phyloP scores from a whole-genome alignment of 23 tunicate genomes.

The Ascidia mentula region DNA sequence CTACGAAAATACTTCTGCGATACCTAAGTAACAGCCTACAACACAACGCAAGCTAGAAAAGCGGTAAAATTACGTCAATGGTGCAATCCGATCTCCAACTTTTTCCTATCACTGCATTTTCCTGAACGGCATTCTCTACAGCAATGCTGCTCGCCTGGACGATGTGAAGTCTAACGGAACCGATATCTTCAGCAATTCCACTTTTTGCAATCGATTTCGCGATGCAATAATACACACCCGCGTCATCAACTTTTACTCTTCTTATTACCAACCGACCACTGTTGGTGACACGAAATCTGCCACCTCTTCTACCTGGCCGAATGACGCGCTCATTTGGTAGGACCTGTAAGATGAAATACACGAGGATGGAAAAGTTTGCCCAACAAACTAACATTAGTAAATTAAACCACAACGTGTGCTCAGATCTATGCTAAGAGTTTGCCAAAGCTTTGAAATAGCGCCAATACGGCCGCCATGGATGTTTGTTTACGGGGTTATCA shows the following conservation, averaged over 20 bases:
- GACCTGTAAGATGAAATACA: too few species aligned
- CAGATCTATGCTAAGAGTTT: too few species aligned
- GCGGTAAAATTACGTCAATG: background rate
- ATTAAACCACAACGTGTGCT: too few species aligned
- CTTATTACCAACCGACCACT: conserved; percentile 36
- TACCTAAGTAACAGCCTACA: too few species aligned
- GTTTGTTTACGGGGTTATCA: too few species aligned
- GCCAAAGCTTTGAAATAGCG: too few species aligned
- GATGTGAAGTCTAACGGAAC: conserved; percentile 34
- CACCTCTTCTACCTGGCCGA: background rate
- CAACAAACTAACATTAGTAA: too few species aligned
- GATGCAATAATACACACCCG: conserved; percentile 55
- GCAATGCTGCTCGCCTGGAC: background rate
- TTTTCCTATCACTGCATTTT: background rate
- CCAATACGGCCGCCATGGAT: too few species aligned
- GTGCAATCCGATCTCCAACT: background rate
- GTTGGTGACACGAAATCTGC: conserved; percentile 17
- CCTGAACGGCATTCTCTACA: background rate
- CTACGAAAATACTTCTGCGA: too few species aligned
- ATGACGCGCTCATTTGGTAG: conserved; percentile 30
- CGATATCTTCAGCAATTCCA: conserved; percentile 28
- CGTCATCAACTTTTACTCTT: background rate
- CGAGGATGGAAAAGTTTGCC: too few species aligned
- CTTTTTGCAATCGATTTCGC: conserved; percentile 14
- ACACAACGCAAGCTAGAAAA: too few species aligned